phyloP scores from a whole-genome alignment of 1,140 invertebrate species.

The Diachasma alloeum region DNA sequence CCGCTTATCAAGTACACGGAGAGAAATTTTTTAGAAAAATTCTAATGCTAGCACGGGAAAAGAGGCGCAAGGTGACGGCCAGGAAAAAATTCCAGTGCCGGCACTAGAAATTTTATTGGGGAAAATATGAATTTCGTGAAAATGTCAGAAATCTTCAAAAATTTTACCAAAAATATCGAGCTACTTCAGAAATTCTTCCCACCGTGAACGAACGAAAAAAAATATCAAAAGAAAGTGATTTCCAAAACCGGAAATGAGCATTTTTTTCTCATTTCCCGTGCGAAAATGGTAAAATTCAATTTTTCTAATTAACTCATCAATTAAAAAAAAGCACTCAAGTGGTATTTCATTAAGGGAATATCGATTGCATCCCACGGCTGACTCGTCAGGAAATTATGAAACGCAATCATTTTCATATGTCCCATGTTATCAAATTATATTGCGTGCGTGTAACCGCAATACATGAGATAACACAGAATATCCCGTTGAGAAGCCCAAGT shows the following conservation, averaged over 20 bases:
- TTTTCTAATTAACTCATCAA: neutral
- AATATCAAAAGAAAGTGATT: no score
- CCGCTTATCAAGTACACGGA: no score
- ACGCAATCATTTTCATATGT: neutral
- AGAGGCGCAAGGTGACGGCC: no score
- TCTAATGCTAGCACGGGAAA: no score
- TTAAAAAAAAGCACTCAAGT: neutral
- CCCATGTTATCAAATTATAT: neutral
- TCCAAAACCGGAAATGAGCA: neutral
- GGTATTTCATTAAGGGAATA: neutral
- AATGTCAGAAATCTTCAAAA: no score
- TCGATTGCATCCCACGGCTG: neutral
- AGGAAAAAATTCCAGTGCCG: no score
- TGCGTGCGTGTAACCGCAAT: neutral
- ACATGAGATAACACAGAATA: neutral
- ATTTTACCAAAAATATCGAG: no score
- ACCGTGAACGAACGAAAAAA: no score
- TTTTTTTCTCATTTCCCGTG: neutral
- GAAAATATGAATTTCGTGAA: no score
- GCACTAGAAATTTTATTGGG: no score
- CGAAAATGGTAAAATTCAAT: neutral
- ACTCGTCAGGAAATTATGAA: slow-evolving; percentile 7
- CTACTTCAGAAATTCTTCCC: no score
- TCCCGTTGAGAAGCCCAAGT: neutral
- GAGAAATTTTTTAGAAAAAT: no score